These are phyloP conservation scores for Musca domestica DNA, from an alignment of 1,140 invertebrate genomes.

Conservation along the genomic window DNA sequence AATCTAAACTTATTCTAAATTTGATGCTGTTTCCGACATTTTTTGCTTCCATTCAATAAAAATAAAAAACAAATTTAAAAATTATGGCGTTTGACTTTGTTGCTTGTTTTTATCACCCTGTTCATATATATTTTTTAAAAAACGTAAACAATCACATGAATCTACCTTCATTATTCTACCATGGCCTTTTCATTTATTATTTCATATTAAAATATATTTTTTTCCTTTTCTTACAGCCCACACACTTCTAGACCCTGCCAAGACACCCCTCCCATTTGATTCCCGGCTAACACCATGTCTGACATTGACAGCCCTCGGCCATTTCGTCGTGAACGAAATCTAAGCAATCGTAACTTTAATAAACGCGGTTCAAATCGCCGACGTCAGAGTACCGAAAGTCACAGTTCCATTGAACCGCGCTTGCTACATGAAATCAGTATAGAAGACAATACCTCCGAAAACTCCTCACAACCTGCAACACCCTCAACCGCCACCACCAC, in stretches of 20 bases:
- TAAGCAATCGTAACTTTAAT: slow-evolving; percentile 49
- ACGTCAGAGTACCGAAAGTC: slow-evolving; percentile 34
- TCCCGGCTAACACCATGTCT: slow-evolving; percentile 31
- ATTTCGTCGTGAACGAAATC: slow-evolving; percentile 47
- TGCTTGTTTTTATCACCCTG: too few relatives aligned
- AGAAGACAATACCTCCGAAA: slow-evolving; percentile 26
- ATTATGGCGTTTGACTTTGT: too few relatives aligned
- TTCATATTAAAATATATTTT: too few relatives aligned
- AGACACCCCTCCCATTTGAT: not conserved
- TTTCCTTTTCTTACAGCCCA: not conserved
- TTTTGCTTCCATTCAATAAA: too few relatives aligned
- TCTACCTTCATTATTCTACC: too few relatives aligned
- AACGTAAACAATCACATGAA: too few relatives aligned
- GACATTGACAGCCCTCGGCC: slow-evolving; percentile 47
- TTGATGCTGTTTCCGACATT: too few relatives aligned
- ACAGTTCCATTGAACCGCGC: slow-evolving; percentile 13
- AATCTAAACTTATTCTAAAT: too few relatives aligned
- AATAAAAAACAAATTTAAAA: too few relatives aligned
- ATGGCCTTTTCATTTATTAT: too few relatives aligned
- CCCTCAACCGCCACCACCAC: not conserved
- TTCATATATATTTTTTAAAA: too few relatives aligned
- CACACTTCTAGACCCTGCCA: slow-evolving; percentile 3
- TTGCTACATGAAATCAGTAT: slow-evolving; percentile 6
- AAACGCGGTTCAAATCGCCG: slow-evolving; percentile 41
- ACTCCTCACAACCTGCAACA: not conserved